A percentile compares a stretch with the other conserved stretches of the same genome.
Evolutionary conservation across 2,888 invertebrate genomes (phyloP).

Genomic region (Gnatocerus cornutus): DNA sequence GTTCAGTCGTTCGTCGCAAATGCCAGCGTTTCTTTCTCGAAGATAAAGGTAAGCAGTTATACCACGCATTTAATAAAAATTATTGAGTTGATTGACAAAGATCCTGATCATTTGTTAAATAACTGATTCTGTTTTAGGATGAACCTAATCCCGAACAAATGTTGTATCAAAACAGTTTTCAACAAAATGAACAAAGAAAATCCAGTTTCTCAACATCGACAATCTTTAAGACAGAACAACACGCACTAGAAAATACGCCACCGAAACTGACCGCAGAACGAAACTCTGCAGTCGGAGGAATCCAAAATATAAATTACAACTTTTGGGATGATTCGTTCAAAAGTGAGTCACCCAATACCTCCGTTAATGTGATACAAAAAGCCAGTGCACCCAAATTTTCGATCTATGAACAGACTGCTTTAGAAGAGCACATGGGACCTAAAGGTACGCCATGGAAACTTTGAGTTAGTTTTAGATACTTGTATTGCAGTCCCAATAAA

Average conservation of each 20-base stretch:
- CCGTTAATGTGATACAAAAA: conserved; percentile 12
- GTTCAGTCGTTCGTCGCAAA: conserved; percentile 39
- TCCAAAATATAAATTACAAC: conserved; percentile 31
- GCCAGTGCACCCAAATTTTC: conserved; percentile 49
- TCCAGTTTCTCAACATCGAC: neutral
- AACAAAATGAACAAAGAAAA: neutral
- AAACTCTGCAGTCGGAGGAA: neutral
- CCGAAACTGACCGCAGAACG: neutral
- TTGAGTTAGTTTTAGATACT: no score
- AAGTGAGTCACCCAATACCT: neutral
- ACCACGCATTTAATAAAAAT: no score
- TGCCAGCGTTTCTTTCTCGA: neutral
- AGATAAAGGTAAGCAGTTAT: neutral
- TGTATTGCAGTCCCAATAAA: neutral
- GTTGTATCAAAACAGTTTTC: conserved; percentile 2
- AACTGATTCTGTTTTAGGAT: neutral
- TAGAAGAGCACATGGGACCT: conserved; percentile 52
- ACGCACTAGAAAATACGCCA: neutral
- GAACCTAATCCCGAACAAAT: conserved; percentile 1
- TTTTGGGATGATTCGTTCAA: conserved; percentile 48
- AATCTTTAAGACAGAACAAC: neutral
- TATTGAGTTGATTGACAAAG: no score
- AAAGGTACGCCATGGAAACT: conserved; percentile 53
- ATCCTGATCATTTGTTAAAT: neutral
- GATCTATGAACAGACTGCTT: conserved; percentile 56